Evolutionary conservation across 2,797 vertebrate genomes (phyloP).

Genomic region (Hippocampus kuda): DNA sequence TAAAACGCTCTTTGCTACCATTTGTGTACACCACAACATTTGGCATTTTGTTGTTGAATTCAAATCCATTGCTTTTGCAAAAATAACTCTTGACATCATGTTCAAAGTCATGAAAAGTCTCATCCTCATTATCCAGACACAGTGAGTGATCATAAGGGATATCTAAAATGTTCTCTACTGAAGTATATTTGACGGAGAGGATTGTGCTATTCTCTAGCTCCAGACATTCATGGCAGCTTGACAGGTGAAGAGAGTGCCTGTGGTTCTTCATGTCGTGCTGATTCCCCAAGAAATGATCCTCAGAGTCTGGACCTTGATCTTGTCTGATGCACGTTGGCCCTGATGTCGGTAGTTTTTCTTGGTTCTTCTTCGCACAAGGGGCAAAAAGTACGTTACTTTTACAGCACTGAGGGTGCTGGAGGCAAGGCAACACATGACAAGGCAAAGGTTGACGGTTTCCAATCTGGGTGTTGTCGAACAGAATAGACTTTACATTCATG

Average conservation of each 20-base stretch:
- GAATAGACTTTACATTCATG: constrained; percentile 3
- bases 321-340: constrained; percentile 33
- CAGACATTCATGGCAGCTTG: constrained; percentile 85
- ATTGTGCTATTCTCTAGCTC: constrained; percentile 91
- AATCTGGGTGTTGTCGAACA: not conserved
- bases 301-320: constrained; percentile 13
- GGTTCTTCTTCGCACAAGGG: constrained; percentile 17
- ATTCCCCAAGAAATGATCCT: constrained; percentile 24
- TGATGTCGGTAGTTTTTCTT: constrained; percentile 42
- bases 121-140: constrained; percentile 11
- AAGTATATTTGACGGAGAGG: constrained; percentile 80
- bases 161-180: constrained; percentile 80
- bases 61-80: constrained; percentile 23
- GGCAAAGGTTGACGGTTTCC: constrained; percentile 17
- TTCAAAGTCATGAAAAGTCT: constrained; percentile 25
- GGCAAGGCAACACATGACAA: constrained; percentile 7
- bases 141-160: constrained; percentile 65
- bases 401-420: constrained; percentile 5
- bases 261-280: constrained; percentile 64
- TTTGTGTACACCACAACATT: constrained; percentile 82
- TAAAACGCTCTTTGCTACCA: constrained; percentile 53
- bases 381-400: constrained; percentile 40
- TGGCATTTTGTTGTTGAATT: constrained; percentile 65
- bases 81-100: constrained; percentile 1
- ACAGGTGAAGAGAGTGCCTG: constrained; percentile 77